A percentile compares a stretch with the other conserved stretches of the same genome.
phyloP scores from a whole-genome alignment of 2,797 vertebrate genomes.

The Sebastes hopkinsi region DNA sequence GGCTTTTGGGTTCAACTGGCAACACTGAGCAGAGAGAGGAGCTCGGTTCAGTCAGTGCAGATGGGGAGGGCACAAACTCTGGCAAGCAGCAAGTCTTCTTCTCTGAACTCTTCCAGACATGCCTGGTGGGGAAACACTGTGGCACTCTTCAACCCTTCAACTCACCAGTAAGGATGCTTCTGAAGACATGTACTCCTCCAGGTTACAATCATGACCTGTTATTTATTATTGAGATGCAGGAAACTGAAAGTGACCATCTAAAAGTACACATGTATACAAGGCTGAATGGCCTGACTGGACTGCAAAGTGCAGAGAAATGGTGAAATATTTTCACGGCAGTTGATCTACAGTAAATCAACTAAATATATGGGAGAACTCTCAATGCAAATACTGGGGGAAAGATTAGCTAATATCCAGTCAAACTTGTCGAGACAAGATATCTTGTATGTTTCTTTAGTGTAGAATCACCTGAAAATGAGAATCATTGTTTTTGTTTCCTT shows the following conservation, averaged over 20 bases:
- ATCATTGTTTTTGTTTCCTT: too few species aligned
- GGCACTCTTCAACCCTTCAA: not conserved
- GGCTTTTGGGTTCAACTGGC: not conserved
- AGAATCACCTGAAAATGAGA: too few species aligned
- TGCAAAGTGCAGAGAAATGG: too few species aligned
- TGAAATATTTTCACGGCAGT: too few species aligned
- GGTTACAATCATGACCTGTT: not conserved
- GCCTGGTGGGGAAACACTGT: not conserved
- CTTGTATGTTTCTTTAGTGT: too few species aligned
- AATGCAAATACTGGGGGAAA: too few species aligned
- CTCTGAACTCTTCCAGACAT: not conserved
- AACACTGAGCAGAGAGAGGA: not conserved
- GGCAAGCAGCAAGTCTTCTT: not conserved
- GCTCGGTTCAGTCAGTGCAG: not conserved
- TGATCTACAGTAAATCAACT: too few species aligned
- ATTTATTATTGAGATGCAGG: not conserved
- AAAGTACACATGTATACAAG: not conserved
- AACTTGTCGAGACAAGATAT: too few species aligned
- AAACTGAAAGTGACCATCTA: not conserved
- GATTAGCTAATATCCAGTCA: too few species aligned
- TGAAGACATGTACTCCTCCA: not conserved
- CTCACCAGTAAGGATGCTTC: not conserved
- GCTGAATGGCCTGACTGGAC: too few species aligned
- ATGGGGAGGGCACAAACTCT: not conserved
- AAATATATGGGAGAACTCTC: too few species aligned